Evolutionary conservation across 53 echinoderm and acorn worm species (phyloP), one percentile per base, ranked within the genome.

Genomic region (Henricia sp.): DNA sequence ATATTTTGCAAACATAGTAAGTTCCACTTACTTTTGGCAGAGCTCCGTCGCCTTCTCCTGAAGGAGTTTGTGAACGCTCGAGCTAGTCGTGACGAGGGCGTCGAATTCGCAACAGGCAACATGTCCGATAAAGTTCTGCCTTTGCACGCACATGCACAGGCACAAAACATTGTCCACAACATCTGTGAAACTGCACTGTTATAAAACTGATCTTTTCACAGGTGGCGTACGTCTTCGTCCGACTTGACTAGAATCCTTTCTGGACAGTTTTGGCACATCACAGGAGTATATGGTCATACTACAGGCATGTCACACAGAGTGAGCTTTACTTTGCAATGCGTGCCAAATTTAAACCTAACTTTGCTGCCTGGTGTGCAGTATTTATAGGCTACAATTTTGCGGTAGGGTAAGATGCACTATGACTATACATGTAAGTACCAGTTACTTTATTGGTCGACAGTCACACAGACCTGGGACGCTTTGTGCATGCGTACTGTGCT

Each of bases 61-160:
- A 80, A 33, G 17, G 80, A 64, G 6, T 64, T 64, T 33, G 64
- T n/a, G 57, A 80, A 50, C 23, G 80, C 80, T 21, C 80, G 62
- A 33, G 63, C 50, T 57, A 80, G 24, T 64, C 80, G 59, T 2
- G 64, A 80, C 14, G 41, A 63, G 48, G 80, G 64, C 32, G 50
- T 32, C 32, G 63, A 80, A 43, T n/a, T n/a, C n/a, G 43, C 34
- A 19, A 29, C 30, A 41, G 80, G 80, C 62, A 62, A 50, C 46
- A 12, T 70, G 46, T 80, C 64, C 33, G 80, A 44, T 64, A 80
- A 63, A 30, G 44, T 64, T 63, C 46, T 62, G 64, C 80, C 64
- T 80, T 80, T 80, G 80, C 80, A 80, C 39, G 40, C 80, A 80
- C 80, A 80, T 46, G 80, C 64, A 63, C 80, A 80, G 80, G 80